These are phyloP conservation scores for Cyclina sinensis DNA, from an alignment of 1,140 invertebrate species.

Conservation along the genomic window DNA sequence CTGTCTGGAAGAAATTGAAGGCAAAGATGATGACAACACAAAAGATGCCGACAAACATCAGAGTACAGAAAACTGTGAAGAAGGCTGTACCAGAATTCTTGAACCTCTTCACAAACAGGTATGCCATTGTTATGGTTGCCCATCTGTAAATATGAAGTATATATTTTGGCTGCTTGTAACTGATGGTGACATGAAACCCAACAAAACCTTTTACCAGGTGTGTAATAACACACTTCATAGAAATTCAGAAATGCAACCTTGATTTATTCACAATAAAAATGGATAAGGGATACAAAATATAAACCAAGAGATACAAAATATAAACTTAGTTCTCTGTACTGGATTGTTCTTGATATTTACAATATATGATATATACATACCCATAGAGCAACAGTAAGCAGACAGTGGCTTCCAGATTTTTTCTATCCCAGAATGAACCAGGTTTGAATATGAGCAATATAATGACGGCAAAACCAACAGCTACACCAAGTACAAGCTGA, in stretches of 20 bases:
- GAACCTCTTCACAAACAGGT: slow-evolving; percentile 77
- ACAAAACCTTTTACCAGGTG: too few relatives aligned
- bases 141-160: too few relatives aligned
- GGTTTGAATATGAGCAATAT: slow-evolving; percentile 84
- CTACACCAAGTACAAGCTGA: slow-evolving; percentile 78
- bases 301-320: too few relatives aligned
- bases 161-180: too few relatives aligned
- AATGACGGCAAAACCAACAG: slow-evolving; percentile 78
- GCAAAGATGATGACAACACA: slow-evolving; percentile 77
- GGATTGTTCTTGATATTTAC: too few relatives aligned
- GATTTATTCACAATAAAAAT: too few relatives aligned
- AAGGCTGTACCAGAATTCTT: slow-evolving; percentile 85
- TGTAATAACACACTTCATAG: too few relatives aligned
- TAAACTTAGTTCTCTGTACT: too few relatives aligned
- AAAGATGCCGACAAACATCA: slow-evolving; percentile 80
- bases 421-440: slow-evolving; percentile 86
- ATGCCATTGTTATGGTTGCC: slow-evolving; percentile 84
- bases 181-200: too few relatives aligned
- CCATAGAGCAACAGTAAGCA: slow-evolving; percentile 88
- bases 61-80: slow-evolving; percentile 85
- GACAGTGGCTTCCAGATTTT: slow-evolving; percentile 87
- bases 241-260: too few relatives aligned
- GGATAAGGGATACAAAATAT: too few relatives aligned
- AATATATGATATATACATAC: too few relatives aligned
- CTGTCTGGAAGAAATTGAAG: slow-evolving; percentile 47